A percentile compares a stretch with the other conserved stretches of the same genome.
Conservation (phyloP, 1,140 invertebrate species). For the Hylaeus anthracinus region DNA sequence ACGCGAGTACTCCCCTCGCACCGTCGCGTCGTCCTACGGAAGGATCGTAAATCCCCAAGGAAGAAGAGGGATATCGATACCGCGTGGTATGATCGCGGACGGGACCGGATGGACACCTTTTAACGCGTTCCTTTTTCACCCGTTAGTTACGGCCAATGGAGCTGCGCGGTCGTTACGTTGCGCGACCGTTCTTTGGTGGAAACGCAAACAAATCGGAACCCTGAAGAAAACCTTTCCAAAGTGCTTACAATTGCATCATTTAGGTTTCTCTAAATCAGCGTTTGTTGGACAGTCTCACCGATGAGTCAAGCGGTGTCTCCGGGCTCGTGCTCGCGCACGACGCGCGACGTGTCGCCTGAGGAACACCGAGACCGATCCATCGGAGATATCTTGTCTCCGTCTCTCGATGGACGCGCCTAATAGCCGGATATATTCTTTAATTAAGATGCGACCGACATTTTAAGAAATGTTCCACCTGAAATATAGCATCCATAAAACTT, state of each 20-base stretch:
- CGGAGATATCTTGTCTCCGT: slow-evolving; percentile 3
- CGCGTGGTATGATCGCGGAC: slow-evolving; percentile 17
- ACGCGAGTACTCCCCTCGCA: neutral
- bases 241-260: no score
- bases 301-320: no score
- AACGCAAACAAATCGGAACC: no score
- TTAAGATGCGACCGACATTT: slow-evolving; percentile 18
- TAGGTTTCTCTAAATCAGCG: no score
- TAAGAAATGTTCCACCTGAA: slow-evolving; percentile 6
- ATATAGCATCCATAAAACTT: slow-evolving; percentile 18
- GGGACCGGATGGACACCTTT: slow-evolving; percentile 14
- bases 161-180: no score
- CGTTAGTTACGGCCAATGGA: slow-evolving; percentile 8
- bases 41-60: slow-evolving; percentile 37
- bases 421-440: slow-evolving; percentile 19
- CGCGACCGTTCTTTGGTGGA: no score
- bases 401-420: slow-evolving; percentile 7
- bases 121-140: neutral
- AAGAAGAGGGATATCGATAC: slow-evolving; percentile 41
- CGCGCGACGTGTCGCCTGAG: slow-evolving; percentile 13
- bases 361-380: neutral
- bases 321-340: neutral
- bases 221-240: no score
- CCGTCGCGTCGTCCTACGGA: neutral
- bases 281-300: no score